phyloP scores from a whole-genome alignment of 2,113 vertebrate species.

The Nothobranchius furzeri region DNA sequence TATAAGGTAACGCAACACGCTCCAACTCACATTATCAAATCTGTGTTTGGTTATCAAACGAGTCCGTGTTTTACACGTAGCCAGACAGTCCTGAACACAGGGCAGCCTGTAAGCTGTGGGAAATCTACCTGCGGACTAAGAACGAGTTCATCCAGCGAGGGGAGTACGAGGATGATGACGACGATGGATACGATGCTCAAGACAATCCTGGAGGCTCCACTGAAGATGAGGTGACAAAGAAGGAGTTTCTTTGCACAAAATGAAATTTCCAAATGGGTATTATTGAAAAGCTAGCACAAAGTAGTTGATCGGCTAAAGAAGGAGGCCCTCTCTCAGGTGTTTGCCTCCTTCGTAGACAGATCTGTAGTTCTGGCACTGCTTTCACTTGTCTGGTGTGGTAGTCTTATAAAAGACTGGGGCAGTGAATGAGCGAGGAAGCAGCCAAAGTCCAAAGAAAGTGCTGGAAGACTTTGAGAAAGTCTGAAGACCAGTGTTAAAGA shows the following conservation, averaged over 20 bases:
- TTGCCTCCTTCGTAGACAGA: too few species aligned
- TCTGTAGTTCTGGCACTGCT: too few species aligned
- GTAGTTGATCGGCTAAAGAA: too few species aligned
- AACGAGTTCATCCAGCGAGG: conserved; percentile 97
- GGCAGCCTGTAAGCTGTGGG: conserved; percentile 96
- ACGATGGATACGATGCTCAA: conserved; percentile 87
- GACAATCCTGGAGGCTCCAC: conserved; percentile 85
- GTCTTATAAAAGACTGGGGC: too few species aligned
- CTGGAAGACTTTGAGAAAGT: too few species aligned
- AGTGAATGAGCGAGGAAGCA: too few species aligned
- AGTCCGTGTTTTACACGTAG: conserved; percentile 67
- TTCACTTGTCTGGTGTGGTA: too few species aligned
- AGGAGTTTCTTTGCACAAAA: not conserved
- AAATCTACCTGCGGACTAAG: conserved; percentile 94
- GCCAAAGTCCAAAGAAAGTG: too few species aligned
- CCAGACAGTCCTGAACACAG: conserved; percentile 92
- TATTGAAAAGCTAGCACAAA: too few species aligned
- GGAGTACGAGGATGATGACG: conserved; percentile 93
- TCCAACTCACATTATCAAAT: not conserved
- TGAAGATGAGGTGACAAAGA: conserved; percentile 85
- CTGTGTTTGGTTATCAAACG: not conserved
- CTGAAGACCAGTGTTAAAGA: too few species aligned
- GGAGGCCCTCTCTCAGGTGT: too few species aligned
- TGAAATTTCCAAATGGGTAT: too few species aligned
- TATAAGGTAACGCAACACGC: conserved; percentile 85